Evolutionary conservation across 2,888 invertebrate genomes (phyloP), one percentile per base, ranked within the genome.

Genomic region (Pseudococcus viburni): DNA sequence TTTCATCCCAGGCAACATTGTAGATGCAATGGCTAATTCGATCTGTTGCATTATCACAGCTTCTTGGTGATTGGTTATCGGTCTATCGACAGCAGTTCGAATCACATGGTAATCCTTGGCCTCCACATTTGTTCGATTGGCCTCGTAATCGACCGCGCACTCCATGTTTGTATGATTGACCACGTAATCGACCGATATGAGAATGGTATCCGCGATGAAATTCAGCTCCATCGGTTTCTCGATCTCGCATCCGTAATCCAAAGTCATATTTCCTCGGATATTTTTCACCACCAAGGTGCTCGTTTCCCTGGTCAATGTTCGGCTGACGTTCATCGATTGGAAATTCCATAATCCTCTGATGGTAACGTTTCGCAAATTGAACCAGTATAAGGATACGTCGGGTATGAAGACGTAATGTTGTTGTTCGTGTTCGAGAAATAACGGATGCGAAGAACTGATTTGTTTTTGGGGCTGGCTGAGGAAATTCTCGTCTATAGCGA

Each of bases 271-370:
- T 0, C 59, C 59, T 59, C 59, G 6, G 6, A 59, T 19, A 59
- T 59, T 19, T n/a, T 59, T 59, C n/a, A 59, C 19, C 6, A 8
- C 19, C n/a, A 59, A 7, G 0, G 59, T 59, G 19, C 5, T n/a
- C 5, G 19, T 19, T 0, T 0, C 9, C 0, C 19, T 19, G 19
- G 1, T 59, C 19, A 59, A 59, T 0, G 55, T 55, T 59, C 5
- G 0, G 19, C 1, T 59, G 19, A 7, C 6, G 0, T 6, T 9
- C 19, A 59, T 1, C 11, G 59, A 59, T 5, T 19, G 9, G 19
- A 59, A 59, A 59, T 59, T 59, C 19, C 59, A 19, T 59, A 59
- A 59, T 59, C 59, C 59, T 59, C 9, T 59, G n/a, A 59, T 59
- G 7, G 19, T 59, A 19, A 59, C 1, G 59, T 59, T 19, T 3